Base-by-base conservation (phyloP, 1,140 invertebrate genomes). In the Chrysoperla carnea region DNA sequence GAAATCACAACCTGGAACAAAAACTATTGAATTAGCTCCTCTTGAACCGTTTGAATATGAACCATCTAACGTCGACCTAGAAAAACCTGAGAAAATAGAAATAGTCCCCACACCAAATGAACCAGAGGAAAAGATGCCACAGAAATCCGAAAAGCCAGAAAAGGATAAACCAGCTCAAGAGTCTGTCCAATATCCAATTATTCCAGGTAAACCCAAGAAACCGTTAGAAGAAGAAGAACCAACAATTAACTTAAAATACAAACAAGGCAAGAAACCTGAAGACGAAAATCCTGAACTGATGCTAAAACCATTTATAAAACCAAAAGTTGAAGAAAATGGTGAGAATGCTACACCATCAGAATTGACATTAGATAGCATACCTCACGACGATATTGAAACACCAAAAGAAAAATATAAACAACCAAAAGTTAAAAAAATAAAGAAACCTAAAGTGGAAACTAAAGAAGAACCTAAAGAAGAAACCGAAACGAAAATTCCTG, bases 211-310 rank as follows among this genome's bases (percentile, higher is more conserved):
- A 43, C 69, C 71, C 2, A 68, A 72, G 50, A 52, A 61, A 23
- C 38, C 52, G 14, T 60, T 68, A 49, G 55, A 61, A 42, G 53
- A 63, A 36, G 60, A 69, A 50, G 60, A 71, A 50, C 60, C 63
- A 8, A 59, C 69, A 36, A 52, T 76, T 6, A 72, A 69, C 50
- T 74, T 75, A 45, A 68, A 65, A 48, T 73, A 66, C 46, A 68
- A 71, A 14, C 47, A 57, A 42, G 58, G 56, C 46, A 57, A 69
- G 23, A 62, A 62, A 49, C 64, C 68, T 3, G 67, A 71, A 51
- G 68, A 75, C 40, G 55, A 61, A 37, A 59, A 60, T 1, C 66
- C 69, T 48, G 48, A 63, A 47, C 61, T 74, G 15, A 68, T 48
- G 38, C 47, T 75, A 0, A 75, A 75, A 51, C 63, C 63, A 5